Evolutionary conservation across 2,888 invertebrate genomes (phyloP).

Genomic region (Caenorhabditis parvicauda): DNA sequence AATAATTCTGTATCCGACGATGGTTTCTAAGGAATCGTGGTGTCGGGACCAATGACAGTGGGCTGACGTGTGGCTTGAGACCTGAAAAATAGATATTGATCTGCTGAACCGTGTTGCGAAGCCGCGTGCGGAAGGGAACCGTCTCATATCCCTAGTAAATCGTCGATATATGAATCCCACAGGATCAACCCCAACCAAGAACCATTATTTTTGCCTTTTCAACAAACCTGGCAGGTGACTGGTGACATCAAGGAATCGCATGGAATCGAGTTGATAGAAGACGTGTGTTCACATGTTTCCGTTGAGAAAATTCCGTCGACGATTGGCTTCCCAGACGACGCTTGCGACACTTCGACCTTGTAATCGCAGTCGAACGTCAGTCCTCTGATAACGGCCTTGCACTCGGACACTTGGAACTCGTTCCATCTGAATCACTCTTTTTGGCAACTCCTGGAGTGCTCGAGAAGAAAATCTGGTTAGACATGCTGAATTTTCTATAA

Average conservation of each 20-base stretch:
- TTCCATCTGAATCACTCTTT: constrained; percentile 27
- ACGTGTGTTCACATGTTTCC: constrained; percentile 37
- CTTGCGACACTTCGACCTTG: constrained; percentile 25
- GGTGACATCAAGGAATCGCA: constrained; percentile 34
- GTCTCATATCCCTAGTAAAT: too few relatives aligned
- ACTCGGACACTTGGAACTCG: constrained; percentile 40
- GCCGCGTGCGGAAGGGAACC: too few relatives aligned
- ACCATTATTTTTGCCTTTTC: too few relatives aligned
- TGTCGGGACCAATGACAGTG: constrained; percentile 27
- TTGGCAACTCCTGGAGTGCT: too few relatives aligned
- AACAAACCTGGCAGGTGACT: constrained; percentile 24
- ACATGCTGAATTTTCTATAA: too few relatives aligned
- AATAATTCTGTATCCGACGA: constrained; percentile 35
- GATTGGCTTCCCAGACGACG: constrained; percentile 10
- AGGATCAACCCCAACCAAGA: too few relatives aligned
- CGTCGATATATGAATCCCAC: too few relatives aligned
- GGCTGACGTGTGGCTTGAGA: constrained; percentile 12
- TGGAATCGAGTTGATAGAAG: constrained; percentile 26
- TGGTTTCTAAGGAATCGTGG: constrained; percentile 28
- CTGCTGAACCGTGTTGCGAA: too few relatives aligned
- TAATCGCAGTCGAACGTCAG: constrained; percentile 54
- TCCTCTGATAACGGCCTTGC: constrained; percentile 41
- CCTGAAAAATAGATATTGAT: too few relatives aligned
- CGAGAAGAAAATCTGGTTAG: too few relatives aligned
- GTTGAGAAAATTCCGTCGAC: constrained; percentile 39